A percentile compares a stretch with the other conserved stretches of the same genome.
Evolutionary conservation across 2,113 vertebrate genomes (phyloP).

Genomic region (Pseudolaguvia tuberculata): DNA sequence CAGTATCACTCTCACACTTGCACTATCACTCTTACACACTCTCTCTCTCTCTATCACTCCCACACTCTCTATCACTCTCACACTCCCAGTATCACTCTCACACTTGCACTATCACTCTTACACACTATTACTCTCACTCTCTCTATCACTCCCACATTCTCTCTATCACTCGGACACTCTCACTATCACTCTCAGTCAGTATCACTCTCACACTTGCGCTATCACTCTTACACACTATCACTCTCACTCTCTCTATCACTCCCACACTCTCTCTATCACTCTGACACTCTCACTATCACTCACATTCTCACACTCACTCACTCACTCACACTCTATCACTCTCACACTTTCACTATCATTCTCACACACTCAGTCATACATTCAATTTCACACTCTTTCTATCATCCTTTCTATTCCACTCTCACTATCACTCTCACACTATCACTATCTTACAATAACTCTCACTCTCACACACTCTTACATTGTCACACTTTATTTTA

Average conservation of each 20-base stretch:
- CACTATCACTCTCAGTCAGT: background rate
- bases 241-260: background rate
- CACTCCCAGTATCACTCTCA: no score
- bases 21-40: no score
- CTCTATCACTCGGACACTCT: background rate
- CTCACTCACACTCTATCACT: background rate
- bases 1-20: background rate
- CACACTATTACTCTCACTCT: background rate
- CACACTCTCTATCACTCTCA: no score
- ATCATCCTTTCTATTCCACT: no score
- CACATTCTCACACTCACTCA: background rate
- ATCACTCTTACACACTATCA: background rate
- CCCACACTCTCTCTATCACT: no score
- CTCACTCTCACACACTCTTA: no score
- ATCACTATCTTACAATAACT: no score
- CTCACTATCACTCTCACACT: no score
- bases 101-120: background rate
- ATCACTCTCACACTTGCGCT: no score
- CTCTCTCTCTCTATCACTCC: no score
- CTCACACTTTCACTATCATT: no score
- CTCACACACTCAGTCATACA: background rate
- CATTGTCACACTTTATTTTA: background rate
- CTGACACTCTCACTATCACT: background rate
- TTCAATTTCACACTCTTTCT: no score
- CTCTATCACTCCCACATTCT: background rate